Percentiles rank a stretch among this genome's conserved stretches.
Evolutionary conservation across 2,113 vertebrate species (phyloP).

Genomic region (Hoplias malabaricus): DNA sequence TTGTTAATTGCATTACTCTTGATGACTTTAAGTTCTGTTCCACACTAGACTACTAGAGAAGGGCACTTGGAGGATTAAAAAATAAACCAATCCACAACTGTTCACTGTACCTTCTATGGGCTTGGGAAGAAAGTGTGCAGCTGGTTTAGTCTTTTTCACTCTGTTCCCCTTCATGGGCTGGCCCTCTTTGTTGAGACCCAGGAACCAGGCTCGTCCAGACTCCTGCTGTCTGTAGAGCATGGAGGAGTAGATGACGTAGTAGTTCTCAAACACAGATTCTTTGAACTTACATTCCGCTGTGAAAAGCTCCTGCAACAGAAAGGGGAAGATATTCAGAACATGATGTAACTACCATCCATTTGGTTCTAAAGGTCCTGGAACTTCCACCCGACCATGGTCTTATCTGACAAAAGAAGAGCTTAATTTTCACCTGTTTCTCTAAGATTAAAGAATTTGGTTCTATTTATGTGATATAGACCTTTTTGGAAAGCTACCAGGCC

Average conservation of each 20-base stretch:
- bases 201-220: conserved; percentile 96
- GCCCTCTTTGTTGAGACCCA: conserved; percentile 97
- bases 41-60: no score
- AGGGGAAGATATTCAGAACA: background rate
- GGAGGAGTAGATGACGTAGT: conserved; percentile 98
- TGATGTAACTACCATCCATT: background rate
- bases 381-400: background rate
- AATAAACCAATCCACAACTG: background rate
- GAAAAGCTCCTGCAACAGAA: conserved; percentile 88
- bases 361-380: background rate
- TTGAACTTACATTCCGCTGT: conserved; percentile 99
- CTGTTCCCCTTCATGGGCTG: conserved; percentile 97
- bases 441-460: no score
- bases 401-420: no score
- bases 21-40: rapidly evolving
- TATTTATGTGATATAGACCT: no score
- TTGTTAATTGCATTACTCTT: background rate
- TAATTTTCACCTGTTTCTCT: no score
- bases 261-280: conserved; percentile 98
- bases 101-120: conserved; percentile 93
- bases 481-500: no score
- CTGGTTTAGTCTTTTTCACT: conserved; percentile 99
- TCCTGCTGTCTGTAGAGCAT: conserved; percentile 99
- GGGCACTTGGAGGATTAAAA: background rate
- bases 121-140: conserved; percentile 99